Percentiles rank a stretch among this genome's conserved stretches.
phyloP scores from a whole-genome alignment of 1,140 invertebrate species.

The Brachionus plicatilis region DNA sequence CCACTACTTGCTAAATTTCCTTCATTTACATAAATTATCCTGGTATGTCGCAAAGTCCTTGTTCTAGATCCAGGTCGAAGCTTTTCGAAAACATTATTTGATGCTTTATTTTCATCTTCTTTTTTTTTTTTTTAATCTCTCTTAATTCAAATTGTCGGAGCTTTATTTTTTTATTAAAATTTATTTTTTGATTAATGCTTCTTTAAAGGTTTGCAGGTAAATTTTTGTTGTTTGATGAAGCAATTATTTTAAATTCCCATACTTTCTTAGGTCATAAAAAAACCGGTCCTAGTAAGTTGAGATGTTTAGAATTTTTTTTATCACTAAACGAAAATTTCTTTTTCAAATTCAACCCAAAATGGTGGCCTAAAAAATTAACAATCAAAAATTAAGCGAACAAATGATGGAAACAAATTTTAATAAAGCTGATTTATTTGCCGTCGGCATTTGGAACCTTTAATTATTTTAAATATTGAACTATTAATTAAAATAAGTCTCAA shows the following conservation, averaged over 20 bases:
- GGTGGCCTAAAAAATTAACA: background rate
- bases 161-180: background rate
- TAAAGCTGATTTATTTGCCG: background rate
- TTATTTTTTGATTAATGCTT: background rate
- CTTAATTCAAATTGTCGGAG: background rate
- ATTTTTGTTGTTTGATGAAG: background rate
- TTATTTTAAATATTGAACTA: background rate
- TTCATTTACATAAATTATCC: background rate
- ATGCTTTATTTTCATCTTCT: background rate
- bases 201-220: background rate
- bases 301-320: background rate
- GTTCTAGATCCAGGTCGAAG: background rate
- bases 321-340: background rate
- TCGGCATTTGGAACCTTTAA: background rate
- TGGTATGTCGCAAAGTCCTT: background rate
- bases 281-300: background rate
- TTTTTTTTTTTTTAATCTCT: background rate
- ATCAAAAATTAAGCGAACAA: background rate
- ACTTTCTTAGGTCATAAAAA: background rate
- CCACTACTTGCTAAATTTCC: background rate
- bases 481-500: background rate
- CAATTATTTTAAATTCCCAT: background rate
- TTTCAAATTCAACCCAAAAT: background rate
- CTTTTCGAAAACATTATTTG: background rate
- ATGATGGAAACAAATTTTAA: background rate